Percentiles rank a stretch among this genome's conserved stretches.
phyloP scores from a whole-genome alignment of 1,140 invertebrate genomes.

The Drosophila grimshawi region DNA sequence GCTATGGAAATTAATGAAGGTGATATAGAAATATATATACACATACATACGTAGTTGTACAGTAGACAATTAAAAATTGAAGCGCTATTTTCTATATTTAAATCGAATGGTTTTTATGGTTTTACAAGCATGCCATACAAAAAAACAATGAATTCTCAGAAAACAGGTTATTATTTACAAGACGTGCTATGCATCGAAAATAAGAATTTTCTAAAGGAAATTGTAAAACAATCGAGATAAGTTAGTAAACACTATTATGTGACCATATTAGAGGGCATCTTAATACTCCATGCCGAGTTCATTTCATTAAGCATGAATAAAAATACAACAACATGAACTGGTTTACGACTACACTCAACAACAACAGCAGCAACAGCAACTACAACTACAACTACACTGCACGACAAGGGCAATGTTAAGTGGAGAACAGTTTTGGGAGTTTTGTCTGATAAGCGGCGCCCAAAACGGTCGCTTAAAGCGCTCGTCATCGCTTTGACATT shows the following conservation, averaged over 20 bases:
- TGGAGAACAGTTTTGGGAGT: conserved; percentile 5
- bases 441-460: conserved; percentile 10
- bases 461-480: conserved; percentile 3
- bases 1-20: conserved; percentile 28
- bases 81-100: too few species aligned
- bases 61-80: too few species aligned
- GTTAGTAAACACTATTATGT: not conserved
- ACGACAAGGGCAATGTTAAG: conserved; percentile 13
- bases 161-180: too few species aligned
- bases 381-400: conserved; percentile 9
- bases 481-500: not conserved
- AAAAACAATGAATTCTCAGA: too few species aligned
- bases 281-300: not conserved
- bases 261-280: conserved; percentile 7
- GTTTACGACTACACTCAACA: conserved; percentile 28
- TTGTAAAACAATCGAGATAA: not conserved
- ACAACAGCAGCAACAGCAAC: not conserved
- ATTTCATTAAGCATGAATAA: not conserved
- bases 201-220: too few species aligned
- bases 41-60: too few species aligned
- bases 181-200: too few species aligned
- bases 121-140: too few species aligned
- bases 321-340: conserved; percentile 40
- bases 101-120: too few species aligned
- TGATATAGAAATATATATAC: conserved; percentile 6